Percentiles rank a stretch among this genome's conserved stretches.
phyloP scores from a whole-genome alignment of 2,888 invertebrate species.

The Drosophila silvestris region DNA sequence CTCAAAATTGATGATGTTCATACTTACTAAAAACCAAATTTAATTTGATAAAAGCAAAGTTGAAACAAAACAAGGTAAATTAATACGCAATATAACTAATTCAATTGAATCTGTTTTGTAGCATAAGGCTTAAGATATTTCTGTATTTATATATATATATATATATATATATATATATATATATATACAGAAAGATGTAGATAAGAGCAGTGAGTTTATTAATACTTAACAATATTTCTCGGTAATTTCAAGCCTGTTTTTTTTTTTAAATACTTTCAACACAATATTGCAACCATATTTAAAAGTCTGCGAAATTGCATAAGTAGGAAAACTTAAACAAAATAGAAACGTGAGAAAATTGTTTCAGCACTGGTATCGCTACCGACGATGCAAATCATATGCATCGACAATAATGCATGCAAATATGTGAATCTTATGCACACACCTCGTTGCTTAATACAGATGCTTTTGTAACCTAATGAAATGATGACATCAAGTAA shows the following conservation, averaged over 20 bases:
- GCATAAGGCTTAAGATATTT: neutral
- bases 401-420: slow-evolving; percentile 7
- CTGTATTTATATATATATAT: neutral
- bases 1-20: neutral
- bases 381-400: slow-evolving; percentile 3
- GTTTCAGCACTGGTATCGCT: slow-evolving; percentile 3
- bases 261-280: neutral
- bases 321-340: neutral
- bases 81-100: neutral
- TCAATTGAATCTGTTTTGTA: neutral
- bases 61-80: neutral
- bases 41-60: neutral
- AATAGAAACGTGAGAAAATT: slow-evolving; percentile 35
- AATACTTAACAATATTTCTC: neutral
- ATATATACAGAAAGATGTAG: neutral
- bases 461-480: neutral
- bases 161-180: neutral
- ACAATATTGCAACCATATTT: slow-evolving; percentile 7
- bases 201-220: neutral
- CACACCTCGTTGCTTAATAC: slow-evolving; percentile 2
- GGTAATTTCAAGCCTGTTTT: neutral
- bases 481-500: neutral
- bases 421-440: neutral
- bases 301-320: slow-evolving; percentile 16
- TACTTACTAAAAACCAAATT: neutral